phyloP scores from a whole-genome alignment of 1,140 invertebrate genomes.

The Atopsyche davidsoni region DNA sequence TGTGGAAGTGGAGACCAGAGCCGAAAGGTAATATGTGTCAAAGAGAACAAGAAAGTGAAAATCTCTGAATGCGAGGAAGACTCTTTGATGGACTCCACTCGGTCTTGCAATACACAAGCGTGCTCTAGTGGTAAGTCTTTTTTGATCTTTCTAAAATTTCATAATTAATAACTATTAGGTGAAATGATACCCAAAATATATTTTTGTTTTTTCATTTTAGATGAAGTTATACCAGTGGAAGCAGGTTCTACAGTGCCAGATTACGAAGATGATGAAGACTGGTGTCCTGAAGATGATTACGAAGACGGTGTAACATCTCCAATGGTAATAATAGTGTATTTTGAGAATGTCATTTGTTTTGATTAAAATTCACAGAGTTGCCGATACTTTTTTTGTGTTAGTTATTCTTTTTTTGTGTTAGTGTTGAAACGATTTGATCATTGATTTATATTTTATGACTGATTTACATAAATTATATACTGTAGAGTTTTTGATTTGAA shows the following conservation, averaged over 20 bases:
- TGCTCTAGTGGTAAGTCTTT: conserved; percentile 57
- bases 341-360: background rate
- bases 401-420: no score
- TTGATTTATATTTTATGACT: no score
- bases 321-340: conserved; percentile 14
- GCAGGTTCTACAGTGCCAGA: conserved; percentile 49
- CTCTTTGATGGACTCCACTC: conserved; percentile 57
- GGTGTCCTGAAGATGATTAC: conserved; percentile 52
- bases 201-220: conserved; percentile 37
- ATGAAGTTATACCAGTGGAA: conserved; percentile 61
- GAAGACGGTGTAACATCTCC: conserved; percentile 37
- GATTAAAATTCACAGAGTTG: conserved; percentile 4
- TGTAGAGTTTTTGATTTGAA: no score
- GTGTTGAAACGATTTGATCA: no score
- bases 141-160: background rate
- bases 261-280: conserved; percentile 47
- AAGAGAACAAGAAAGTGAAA: conserved; percentile 58
- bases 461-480: no score
- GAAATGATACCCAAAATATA: background rate
- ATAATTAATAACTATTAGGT: background rate
- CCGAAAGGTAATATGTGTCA: conserved; percentile 73
- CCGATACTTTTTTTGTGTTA: no score
- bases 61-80: conserved; percentile 57
- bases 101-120: conserved; percentile 68
- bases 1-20: conserved; percentile 75